Conservation (phyloP, 2,888 invertebrate species). For the Macrosiphum euphorbiae region DNA sequence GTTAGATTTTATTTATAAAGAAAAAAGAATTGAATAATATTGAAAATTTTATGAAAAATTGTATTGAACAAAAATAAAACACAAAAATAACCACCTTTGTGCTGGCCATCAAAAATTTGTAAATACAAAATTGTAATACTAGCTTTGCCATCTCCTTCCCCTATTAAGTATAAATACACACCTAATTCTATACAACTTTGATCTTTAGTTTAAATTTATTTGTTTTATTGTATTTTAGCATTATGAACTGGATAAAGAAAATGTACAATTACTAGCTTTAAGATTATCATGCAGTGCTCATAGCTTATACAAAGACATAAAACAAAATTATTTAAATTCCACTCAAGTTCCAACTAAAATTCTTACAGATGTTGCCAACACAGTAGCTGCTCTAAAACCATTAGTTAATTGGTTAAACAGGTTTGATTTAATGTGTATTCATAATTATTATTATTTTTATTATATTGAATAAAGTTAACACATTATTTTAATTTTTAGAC, state of each 20-base stretch:
- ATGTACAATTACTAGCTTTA: conserved; percentile 89
- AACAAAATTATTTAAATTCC: conserved; percentile 73
- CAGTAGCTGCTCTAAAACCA: conserved; percentile 87
- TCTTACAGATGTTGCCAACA: conserved; percentile 87
- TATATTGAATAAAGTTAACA: neutral
- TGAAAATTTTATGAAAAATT: too few relatives aligned
- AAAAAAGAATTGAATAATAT: too few relatives aligned
- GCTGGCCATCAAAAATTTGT: too few relatives aligned
- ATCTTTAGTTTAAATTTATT: conserved; percentile 45
- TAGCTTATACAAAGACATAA: conserved; percentile 80
- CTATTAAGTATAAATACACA: neutral
- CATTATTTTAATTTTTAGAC: conserved; percentile 69
- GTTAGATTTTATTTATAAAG: too few relatives aligned
- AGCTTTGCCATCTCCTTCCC: fast-evolving
- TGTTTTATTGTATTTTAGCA: conserved; percentile 76
- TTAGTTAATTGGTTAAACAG: conserved; percentile 93
- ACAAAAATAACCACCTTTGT: too few relatives aligned
- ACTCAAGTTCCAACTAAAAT: conserved; percentile 81
- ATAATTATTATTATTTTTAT: conserved; percentile 8
- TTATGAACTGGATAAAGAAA: conserved; percentile 91
- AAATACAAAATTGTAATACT: neutral
- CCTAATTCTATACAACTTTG: neutral
- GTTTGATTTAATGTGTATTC: conserved; percentile 70
- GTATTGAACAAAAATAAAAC: too few relatives aligned
- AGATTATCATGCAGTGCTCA: conserved; percentile 87